A percentile compares a stretch with the other conserved stretches of the same genome.
phyloP scores from a whole-genome alignment of 2,888 invertebrate genomes.

The Cephonodes hylas region DNA sequence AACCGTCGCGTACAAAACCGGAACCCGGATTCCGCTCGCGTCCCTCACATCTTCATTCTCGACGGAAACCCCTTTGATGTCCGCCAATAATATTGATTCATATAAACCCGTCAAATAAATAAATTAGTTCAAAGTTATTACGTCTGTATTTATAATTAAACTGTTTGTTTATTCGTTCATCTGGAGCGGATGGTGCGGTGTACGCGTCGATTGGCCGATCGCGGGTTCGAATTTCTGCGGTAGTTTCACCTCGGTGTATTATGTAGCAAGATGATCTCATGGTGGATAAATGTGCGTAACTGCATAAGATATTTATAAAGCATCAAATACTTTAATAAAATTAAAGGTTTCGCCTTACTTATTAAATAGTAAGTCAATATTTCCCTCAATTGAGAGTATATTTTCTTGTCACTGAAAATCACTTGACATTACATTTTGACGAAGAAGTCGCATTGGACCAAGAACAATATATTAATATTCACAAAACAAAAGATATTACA shows the following conservation, averaged over 20 bases:
- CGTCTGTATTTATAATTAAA: constrained; percentile 50
- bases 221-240: not conserved
- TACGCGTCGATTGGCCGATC: constrained; percentile 11
- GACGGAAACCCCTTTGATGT: constrained; percentile 52
- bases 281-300: not conserved
- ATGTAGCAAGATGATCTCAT: not conserved
- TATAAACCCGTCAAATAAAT: constrained; percentile 51
- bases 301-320: no score
- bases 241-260: not conserved
- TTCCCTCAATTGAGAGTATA: no score
- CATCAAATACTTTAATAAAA: no score
- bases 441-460: no score
- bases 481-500: not conserved
- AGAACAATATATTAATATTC: no score
- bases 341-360: no score
- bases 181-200: constrained; percentile 27
- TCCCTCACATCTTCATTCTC: not conserved
- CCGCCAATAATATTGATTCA: constrained; percentile 60
- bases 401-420: no score
- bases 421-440: no score
- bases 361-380: no score
- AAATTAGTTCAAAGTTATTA: constrained; percentile 39
- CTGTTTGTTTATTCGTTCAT: constrained; percentile 55
- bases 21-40: not conserved
- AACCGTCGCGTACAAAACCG: not conserved